phyloP scores from a whole-genome alignment of 2,888 invertebrate genomes.

The Campopleginae sp. region DNA sequence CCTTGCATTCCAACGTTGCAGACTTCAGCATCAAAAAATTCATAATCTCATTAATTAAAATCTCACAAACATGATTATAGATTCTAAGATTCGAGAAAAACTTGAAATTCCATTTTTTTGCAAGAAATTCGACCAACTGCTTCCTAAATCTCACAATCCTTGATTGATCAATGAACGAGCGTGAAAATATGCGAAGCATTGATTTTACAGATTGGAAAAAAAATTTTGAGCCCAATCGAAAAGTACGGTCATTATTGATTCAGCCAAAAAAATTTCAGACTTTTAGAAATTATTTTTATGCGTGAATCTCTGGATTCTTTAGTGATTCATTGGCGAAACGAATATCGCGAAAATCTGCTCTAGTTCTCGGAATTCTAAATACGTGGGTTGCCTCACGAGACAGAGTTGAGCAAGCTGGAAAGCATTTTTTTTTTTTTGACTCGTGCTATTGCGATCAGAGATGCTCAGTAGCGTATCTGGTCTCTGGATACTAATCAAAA shows the following conservation, averaged over 20 bases:
- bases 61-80: too few relatives aligned
- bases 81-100: too few relatives aligned
- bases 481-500: conserved; percentile 49
- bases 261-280: background rate
- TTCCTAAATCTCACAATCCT: background rate
- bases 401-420: conserved; percentile 42
- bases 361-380: conserved; percentile 47
- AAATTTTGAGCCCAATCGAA: background rate
- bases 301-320: background rate
- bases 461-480: conserved; percentile 13
- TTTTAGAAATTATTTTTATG: background rate
- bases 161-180: background rate
- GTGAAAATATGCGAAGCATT: background rate
- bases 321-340: background rate
- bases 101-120: too few relatives aligned
- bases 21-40: too few relatives aligned
- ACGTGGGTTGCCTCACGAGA: conserved; percentile 21
- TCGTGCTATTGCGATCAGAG: conserved; percentile 4
- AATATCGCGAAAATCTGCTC: conserved; percentile 10
- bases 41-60: too few relatives aligned
- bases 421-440: conserved; percentile 13
- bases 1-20: too few relatives aligned
- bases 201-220: background rate
- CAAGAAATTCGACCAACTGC: too few relatives aligned
- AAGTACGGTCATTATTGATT: background rate